Base-by-base conservation (phyloP, 2,113 vertebrate species). In the Hymenochirus boettgeri region DNA sequence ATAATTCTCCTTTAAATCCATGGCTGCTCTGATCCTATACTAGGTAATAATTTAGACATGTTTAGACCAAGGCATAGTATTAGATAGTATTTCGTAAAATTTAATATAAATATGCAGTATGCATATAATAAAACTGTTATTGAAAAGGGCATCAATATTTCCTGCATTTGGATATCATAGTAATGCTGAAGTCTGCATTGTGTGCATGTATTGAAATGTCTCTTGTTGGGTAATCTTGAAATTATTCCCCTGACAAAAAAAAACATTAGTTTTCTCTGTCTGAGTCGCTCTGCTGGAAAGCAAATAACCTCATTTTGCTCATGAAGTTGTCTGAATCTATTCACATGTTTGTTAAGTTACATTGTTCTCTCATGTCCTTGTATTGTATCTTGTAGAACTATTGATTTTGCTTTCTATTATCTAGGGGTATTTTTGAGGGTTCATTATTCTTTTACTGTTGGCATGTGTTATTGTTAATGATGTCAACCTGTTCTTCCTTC, bases 381-480 rank as follows among this genome's bases (percentile, higher is more conserved):
- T 55, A 55, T 55, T 55, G n/a, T 55, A 18, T 55, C 26, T 26
- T 55, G 15, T 31, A 29, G 52, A 55, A 31, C 13, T 55, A 55
- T 31, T 27, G 52, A 55, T 55, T 55, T 29, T 55, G 52, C 31
- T 55, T 55, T 55, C 26, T 18, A 48, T 55, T 55, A 31, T 55
- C 25, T 21, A 31, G 26, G 26, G 52, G 25, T 55, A 31, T 55
- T 29, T 55, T 53, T 55, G 4, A 55, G 52, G 52, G 26, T 29
- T 55, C 52, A 26, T 55, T 55, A 31, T 55, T 55, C 25, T 26
- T 55, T 29, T 19, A 29, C 25, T 18, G 15, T 55, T 19, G 52
- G 13, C 52, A 4, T 31, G 52, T 31, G 22, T n/a, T 55, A 8
- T 53, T 53, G 50, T 24, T 27, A 53, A n/a, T 26, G 24, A 25